These are phyloP conservation scores for Neolamprologus variostigma DNA, from an alignment of 2,113 vertebrate species.

Conservation along the genomic window DNA sequence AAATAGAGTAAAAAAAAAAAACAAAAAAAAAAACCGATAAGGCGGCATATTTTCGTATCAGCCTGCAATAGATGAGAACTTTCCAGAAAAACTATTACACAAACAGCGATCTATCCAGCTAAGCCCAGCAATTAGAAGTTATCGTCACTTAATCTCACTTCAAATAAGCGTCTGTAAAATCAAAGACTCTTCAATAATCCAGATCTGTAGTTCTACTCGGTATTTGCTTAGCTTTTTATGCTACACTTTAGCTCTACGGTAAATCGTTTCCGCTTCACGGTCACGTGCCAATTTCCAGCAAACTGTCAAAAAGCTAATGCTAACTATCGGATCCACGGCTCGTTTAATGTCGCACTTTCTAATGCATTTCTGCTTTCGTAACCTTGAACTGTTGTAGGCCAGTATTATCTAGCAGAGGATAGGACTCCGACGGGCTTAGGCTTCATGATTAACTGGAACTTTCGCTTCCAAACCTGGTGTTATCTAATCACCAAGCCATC, in stretches of 20 bases:
- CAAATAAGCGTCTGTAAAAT: not conserved
- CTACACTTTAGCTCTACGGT: not conserved
- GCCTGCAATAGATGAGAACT: not conserved
- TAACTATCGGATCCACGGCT: not conserved
- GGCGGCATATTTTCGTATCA: not conserved
- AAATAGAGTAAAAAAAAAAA: too few relatives aligned
- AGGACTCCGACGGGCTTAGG: not conserved
- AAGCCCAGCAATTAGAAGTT: not conserved
- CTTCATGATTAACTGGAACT: not conserved
- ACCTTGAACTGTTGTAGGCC: too few relatives aligned
- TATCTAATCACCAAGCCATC: slow-evolving; percentile 1
- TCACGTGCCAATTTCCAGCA: not conserved
- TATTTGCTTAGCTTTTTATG: not conserved
- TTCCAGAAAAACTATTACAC: not conserved
- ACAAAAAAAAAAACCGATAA: not conserved
- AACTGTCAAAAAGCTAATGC: not conserved
- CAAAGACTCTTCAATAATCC: not conserved
- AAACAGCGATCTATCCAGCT: not conserved
- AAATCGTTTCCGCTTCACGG: not conserved
- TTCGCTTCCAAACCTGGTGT: not conserved
- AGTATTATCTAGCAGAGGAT: not conserved
- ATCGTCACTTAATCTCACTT: not conserved
- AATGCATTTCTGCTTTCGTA: not conserved
- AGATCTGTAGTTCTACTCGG: rapidly evolving
- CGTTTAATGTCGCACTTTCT: not conserved